Base-by-base conservation (phyloP, 2,113 vertebrate genomes). In the Xyliphius kryptos region DNA sequence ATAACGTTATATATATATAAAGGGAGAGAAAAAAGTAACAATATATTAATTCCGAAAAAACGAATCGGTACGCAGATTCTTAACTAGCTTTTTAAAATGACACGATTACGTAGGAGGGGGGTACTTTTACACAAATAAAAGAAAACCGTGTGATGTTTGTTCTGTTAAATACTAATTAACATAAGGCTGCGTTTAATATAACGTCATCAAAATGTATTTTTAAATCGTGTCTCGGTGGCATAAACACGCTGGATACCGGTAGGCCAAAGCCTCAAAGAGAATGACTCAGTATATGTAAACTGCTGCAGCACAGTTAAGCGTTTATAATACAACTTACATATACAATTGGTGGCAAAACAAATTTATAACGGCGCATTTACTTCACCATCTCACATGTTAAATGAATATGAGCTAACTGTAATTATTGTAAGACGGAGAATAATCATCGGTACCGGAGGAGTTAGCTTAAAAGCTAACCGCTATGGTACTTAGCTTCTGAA, bases 201-300 rank as follows among this genome's bases (percentile, higher is more conserved):
- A 32, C 26, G 26, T 32, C 26, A 32, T 32, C 2, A 32, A n/a
- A 32, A 32, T 32, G 26, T 32, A 32, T 32, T 32, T n/a, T 32
- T 32, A 32, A 32, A 32, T 32, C 1, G 26, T 6, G 4, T 32
- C 26, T 32, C 26, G 26, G 26, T 32, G 26, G 15, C 15, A 48
- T 51, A 57, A 40, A 52, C 48, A 66, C 20, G 64, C 37, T 14
- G 47, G 41, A 73, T 48, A 66, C 71, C 71, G 71, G 71, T 69
- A 67, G 70, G 67, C 74, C 68, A 56, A 66, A 76, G 61, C 65
- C 69, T 66, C 41, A 12, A 36, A 53, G 22, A 68, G 73, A 68
- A 75, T 75, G 73, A 75, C 73, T 75, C 73, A 75, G 73, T 65
- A 43, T 1, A 12, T 55, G 64, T 38, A 26, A 56, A 37, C n/a